Evolutionary conservation across 2,888 invertebrate genomes (phyloP).

Genomic region (Diarsia brunnea): DNA sequence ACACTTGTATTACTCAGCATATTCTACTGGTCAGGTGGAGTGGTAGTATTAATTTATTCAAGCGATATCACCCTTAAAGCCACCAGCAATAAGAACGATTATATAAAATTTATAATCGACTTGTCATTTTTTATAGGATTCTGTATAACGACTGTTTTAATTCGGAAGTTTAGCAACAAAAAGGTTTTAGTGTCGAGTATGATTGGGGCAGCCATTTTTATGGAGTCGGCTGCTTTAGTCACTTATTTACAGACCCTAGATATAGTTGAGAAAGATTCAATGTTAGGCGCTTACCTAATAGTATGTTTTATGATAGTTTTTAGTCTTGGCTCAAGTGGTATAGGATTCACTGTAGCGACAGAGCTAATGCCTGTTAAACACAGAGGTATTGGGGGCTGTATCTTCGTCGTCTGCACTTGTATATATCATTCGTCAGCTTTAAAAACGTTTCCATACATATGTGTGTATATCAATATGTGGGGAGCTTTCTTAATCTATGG

Average conservation of each 20-base stretch:
- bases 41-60: constrained; percentile 25
- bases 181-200: constrained; percentile 31
- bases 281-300: constrained; percentile 35
- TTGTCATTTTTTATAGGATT: constrained; percentile 17
- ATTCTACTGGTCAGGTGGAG: constrained; percentile 26
- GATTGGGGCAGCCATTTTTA: constrained; percentile 15
- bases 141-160: constrained; percentile 3
- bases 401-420: constrained; percentile 25
- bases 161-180: constrained; percentile 18
- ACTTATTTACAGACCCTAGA: constrained; percentile 23
- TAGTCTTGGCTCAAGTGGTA: constrained; percentile 17
- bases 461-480: constrained; percentile 37
- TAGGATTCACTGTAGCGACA: constrained; percentile 27
- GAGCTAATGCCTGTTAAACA: constrained; percentile 41
- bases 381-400: constrained; percentile 18
- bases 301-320: constrained; percentile 5
- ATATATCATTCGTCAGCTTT: constrained; percentile 16
- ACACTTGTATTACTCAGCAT: constrained; percentile 20
- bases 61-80: constrained; percentile 33
- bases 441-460: constrained; percentile 31
- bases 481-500: constrained; percentile 29
- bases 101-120: constrained; percentile 35
- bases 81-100: constrained; percentile 31
- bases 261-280: constrained; percentile 23
- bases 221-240: constrained; percentile 11